A percentile compares a stretch with the other conserved stretches of the same genome.
Evolutionary conservation across 35 echinoderm and acorn worm genomes (phyloP).

Genomic region (Ptychodera flava): DNA sequence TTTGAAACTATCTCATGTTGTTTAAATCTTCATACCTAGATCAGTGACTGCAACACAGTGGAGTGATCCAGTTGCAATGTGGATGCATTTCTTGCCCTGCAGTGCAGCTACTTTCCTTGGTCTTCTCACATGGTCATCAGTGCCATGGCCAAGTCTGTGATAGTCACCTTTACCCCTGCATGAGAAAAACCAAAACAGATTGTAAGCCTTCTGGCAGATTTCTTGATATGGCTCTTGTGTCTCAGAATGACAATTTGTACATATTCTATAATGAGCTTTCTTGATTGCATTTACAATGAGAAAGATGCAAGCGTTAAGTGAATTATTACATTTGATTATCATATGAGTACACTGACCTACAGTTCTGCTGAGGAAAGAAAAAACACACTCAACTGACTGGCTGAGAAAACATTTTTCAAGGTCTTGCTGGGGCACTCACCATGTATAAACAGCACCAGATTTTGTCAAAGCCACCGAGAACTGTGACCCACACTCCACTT

Average conservation of each 20-base stretch:
- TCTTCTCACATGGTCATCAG: constrained; percentile 92
- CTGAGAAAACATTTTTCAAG: too few species aligned
- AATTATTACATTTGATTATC: too few species aligned
- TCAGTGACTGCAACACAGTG: constrained; percentile 96
- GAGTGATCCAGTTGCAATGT: constrained; percentile 86
- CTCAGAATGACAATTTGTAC: too few species aligned
- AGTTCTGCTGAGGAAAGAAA: too few species aligned
- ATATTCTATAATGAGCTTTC: too few species aligned
- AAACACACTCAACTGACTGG: too few species aligned
- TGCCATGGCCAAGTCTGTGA: constrained; percentile 90
- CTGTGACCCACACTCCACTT: constrained; percentile 97
- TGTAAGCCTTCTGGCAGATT: too few species aligned
- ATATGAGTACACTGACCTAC: too few species aligned
- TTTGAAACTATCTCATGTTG: too few species aligned
- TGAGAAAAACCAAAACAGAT: constrained; percentile 1
- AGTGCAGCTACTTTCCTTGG: constrained; percentile 93
- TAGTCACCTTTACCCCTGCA: constrained; percentile 97
- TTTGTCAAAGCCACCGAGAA: constrained; percentile 90
- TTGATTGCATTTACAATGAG: too few species aligned
- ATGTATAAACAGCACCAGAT: constrained; percentile 85
- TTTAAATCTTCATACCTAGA: constrained; percentile 57
- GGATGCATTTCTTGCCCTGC: constrained; percentile 90
- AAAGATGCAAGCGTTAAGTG: too few species aligned
- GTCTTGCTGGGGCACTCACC: constrained; percentile 60
- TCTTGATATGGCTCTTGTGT: too few species aligned